Percentiles rank a stretch among this genome's conserved stretches.
phyloP scores from a whole-genome alignment of 2,113 vertebrate species.

The Mellivora capensis region DNA sequence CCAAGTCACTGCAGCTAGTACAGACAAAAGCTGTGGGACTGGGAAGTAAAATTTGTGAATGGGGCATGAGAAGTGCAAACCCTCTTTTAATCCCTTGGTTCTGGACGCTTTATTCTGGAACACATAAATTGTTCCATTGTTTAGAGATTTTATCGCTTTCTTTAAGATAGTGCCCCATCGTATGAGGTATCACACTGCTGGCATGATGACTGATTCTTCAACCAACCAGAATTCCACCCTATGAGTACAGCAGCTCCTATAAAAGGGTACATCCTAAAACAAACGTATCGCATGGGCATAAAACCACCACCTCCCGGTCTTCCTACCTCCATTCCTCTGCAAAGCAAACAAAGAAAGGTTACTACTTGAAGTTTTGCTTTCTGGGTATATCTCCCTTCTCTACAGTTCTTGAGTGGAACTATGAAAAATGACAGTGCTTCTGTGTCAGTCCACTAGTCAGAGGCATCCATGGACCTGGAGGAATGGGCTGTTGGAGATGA shows the following conservation, averaged over 20 bases:
- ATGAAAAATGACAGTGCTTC: neutral
- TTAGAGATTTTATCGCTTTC: neutral
- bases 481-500: neutral
- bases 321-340: neutral
- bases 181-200: neutral
- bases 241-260: neutral
- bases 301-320: neutral
- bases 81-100: neutral
- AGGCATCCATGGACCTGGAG: neutral
- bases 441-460: no score
- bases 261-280: neutral
- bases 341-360: neutral
- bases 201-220: neutral
- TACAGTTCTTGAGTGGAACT: neutral
- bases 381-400: neutral
- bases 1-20: neutral
- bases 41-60: neutral
- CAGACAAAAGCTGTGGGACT: neutral
- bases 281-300: neutral
- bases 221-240: neutral
- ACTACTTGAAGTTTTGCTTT: neutral
- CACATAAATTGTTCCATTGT: neutral
- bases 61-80: neutral
- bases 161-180: neutral
- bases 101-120: neutral